Conservation (phyloP, 2,113 vertebrate genomes). For the Peromyscus maniculatus region DNA sequence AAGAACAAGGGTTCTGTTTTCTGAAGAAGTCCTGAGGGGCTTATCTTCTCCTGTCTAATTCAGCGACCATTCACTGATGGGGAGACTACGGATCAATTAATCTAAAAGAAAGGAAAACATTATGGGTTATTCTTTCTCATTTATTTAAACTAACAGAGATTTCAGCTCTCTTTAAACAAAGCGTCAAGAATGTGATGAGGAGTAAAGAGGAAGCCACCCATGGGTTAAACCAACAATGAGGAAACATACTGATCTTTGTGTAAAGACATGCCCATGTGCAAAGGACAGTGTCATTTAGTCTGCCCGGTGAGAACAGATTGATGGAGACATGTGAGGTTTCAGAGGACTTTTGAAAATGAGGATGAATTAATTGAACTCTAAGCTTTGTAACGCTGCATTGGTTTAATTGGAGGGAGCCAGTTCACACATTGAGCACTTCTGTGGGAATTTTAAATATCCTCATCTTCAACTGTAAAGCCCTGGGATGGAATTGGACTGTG, state of each 20-base stretch:
- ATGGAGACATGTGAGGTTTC: not conserved
- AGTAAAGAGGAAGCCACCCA: not conserved
- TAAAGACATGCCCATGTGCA: not conserved
- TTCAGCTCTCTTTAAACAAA: constrained; percentile 7
- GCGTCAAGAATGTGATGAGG: not conserved
- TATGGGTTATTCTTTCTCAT: constrained; percentile 43
- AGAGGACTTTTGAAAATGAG: constrained; percentile 16
- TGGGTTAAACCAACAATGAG: constrained; percentile 24
- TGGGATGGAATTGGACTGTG: not conserved
- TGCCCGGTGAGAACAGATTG: not conserved
- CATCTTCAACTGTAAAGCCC: not conserved
- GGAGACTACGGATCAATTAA: not conserved
- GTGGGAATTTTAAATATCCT: constrained; percentile 7
- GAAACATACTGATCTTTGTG: not conserved
- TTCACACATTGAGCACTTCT: not conserved
- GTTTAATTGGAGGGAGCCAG: constrained; percentile 24
- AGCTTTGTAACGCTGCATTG: not conserved
- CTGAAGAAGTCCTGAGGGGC: not conserved
- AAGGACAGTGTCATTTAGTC: not conserved
- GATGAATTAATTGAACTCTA: not conserved
- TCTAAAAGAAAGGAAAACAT: constrained; percentile 50
- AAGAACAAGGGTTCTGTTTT: not conserved
- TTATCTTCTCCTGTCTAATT: not conserved
- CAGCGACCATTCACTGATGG: not conserved
- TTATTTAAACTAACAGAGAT: constrained; percentile 20